Conservation (phyloP, 2,888 invertebrate species). For the Conistra vaccinii region DNA sequence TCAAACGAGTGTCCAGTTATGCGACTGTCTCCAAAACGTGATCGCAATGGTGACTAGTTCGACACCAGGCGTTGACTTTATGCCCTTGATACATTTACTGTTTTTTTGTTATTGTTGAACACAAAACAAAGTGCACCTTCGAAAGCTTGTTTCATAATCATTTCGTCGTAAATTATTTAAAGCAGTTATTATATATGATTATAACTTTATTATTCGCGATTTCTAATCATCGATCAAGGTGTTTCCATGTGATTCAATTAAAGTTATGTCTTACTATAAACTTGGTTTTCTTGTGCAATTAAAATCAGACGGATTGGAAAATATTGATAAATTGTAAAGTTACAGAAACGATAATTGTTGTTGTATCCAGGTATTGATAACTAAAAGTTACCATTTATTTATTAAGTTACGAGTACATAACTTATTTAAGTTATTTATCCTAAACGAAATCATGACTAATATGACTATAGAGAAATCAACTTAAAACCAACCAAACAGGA, state of each 20-base stretch:
- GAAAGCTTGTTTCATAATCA: constrained; percentile 41
- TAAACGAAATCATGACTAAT: constrained; percentile 32
- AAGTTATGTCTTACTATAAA: neutral
- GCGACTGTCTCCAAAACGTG: constrained; percentile 37
- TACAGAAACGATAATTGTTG: neutral
- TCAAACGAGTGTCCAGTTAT: constrained; percentile 13
- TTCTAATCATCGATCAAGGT: neutral
- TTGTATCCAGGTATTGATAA: neutral
- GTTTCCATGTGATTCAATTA: neutral
- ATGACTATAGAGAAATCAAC: constrained; percentile 51
- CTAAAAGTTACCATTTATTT: neutral
- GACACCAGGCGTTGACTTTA: neutral
- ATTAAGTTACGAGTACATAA: too few species aligned
- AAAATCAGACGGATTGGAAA: neutral
- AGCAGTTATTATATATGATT: constrained; percentile 5
- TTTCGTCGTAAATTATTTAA: neutral
- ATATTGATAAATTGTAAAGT: constrained; percentile 16
- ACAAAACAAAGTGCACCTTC: constrained; percentile 38
- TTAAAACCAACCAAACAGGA: constrained; percentile 41
- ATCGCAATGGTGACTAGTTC: constrained; percentile 41
- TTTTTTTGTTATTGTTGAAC: constrained; percentile 33
- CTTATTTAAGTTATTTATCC: too few species aligned
- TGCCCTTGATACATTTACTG: constrained; percentile 50
- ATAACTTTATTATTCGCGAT: neutral
- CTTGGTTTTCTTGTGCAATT: neutral